A percentile compares a stretch with the other conserved stretches of the same genome.
Conservation (phyloP, 2,797 vertebrate genomes). For the Trachops cirrhosus region DNA sequence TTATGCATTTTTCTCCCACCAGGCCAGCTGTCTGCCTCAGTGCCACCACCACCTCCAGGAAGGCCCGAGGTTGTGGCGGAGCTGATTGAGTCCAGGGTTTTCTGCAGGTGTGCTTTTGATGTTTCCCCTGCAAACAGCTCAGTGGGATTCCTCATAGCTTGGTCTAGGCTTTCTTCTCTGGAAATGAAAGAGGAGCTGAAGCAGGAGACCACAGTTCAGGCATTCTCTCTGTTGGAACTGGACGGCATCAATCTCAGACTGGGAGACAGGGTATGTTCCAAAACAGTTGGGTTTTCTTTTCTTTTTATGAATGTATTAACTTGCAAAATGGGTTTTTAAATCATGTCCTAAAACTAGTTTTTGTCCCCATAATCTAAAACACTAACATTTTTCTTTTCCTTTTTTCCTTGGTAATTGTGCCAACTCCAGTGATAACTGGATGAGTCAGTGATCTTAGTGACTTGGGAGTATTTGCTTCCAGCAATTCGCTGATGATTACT, state of each 20-base stretch:
- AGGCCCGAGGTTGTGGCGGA: conserved; percentile 84
- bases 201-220: conserved; percentile 87
- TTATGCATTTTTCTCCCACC: conserved; percentile 47
- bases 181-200: conserved; percentile 90
- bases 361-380: neutral
- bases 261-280: conserved; percentile 89
- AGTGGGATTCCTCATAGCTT: conserved; percentile 87
- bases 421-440: neutral
- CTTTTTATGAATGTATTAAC: neutral
- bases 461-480: neutral
- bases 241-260: conserved; percentile 93
- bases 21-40: conserved; percentile 63
- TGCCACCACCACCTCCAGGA: conserved; percentile 79
- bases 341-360: neutral
- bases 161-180: conserved; percentile 89
- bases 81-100: conserved; percentile 79
- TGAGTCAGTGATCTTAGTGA: neutral
- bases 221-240: conserved; percentile 88
- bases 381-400: neutral
- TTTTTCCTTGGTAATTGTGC: conserved; percentile 19
- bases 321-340: neutral
- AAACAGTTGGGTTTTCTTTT: neutral
- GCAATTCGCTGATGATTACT: neutral
- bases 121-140: conserved; percentile 82
- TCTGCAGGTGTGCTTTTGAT: conserved; percentile 89